Evolutionary conservation across 2,888 invertebrate species (phyloP).

Genomic region (Eristalis pertinax): DNA sequence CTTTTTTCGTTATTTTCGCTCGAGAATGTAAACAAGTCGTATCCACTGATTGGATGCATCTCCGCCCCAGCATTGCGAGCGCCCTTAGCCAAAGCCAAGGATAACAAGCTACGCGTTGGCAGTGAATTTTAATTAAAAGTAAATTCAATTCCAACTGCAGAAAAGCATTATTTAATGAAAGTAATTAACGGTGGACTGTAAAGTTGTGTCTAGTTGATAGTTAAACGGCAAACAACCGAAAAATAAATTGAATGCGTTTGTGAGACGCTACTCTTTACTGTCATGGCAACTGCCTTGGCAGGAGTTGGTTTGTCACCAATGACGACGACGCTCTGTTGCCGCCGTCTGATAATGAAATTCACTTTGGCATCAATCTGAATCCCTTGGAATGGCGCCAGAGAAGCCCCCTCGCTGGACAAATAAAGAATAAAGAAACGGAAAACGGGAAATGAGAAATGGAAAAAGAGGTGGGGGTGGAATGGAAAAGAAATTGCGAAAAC

Average conservation of each 20-base stretch:
- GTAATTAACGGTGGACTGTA: conserved; percentile 71
- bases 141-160: conserved; percentile 72
- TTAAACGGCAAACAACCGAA: conserved; percentile 68
- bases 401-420: conserved; percentile 47
- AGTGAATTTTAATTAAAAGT: conserved; percentile 72
- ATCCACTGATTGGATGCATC: conserved; percentile 58
- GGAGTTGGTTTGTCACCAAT: conserved; percentile 37
- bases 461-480: background rate
- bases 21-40: conserved; percentile 49
- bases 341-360: conserved; percentile 72
- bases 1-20: conserved; percentile 14
- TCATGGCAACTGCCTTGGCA: conserved; percentile 56
- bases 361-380: conserved; percentile 71
- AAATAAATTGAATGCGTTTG: conserved; percentile 70
- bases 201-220: conserved; percentile 66
- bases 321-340: conserved; percentile 26
- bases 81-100: conserved; percentile 14
- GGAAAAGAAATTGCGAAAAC: conserved; percentile 53
- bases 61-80: background rate
- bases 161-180: conserved; percentile 73
- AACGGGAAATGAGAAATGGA: conserved; percentile 23
- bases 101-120: conserved; percentile 61
- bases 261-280: conserved; percentile 53
- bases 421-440: conserved; percentile 64
- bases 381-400: conserved; percentile 66